Evolutionary conservation across 1,140 invertebrate species (phyloP), one percentile per base, ranked within the genome.

Genomic region (Trypoxylus dichotomus): DNA sequence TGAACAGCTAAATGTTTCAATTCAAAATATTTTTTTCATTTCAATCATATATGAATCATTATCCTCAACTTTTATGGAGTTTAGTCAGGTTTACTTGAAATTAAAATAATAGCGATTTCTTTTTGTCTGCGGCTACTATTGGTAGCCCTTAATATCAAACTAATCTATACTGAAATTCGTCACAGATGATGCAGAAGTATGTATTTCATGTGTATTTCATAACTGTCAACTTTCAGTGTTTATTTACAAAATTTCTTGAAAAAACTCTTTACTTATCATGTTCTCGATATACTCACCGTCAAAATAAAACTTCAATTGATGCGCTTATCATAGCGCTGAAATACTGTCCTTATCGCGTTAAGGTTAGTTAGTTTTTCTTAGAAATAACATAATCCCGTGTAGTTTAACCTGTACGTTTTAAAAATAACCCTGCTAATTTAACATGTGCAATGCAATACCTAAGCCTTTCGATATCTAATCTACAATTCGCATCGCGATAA

Each of bases 221-320:
- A 68, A 68, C 60, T 68, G 60, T 68, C 60, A 68, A 27, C 21
- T 68, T 29, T 25, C 8, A 68, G 60, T 27, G 21, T 68, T 68
- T 68, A 24, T 68, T 68, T 68, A 68, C 24, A 68, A 68, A 68
- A n/a, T 54, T 54, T n/a, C n/a, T 6, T 2, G 15, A 19, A 54
- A 54, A 47, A 54, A 54, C 0, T 0, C 32, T 37, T 37, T 7
- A 7, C 10, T 7, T 8, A 68, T 68, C 24, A 68, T 68, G 25
- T 10, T 68, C 21, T 54, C 47, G 15, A 54, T 19, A 54, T n/a
- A 54, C 19, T 54, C 19, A 19, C 15, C 2, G 1, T n/a, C 6
- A 54, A n/a, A 54, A 54, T 54, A 19, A 54, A 0, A n/a, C 15
- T 54, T 1, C 19, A 54, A 54, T 54, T 15, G 13, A 54, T 54